A percentile compares a stretch with the other conserved stretches of the same genome.
phyloP scores from a whole-genome alignment of 2,888 invertebrate species.

The Tetanocera ferruginea region DNA sequence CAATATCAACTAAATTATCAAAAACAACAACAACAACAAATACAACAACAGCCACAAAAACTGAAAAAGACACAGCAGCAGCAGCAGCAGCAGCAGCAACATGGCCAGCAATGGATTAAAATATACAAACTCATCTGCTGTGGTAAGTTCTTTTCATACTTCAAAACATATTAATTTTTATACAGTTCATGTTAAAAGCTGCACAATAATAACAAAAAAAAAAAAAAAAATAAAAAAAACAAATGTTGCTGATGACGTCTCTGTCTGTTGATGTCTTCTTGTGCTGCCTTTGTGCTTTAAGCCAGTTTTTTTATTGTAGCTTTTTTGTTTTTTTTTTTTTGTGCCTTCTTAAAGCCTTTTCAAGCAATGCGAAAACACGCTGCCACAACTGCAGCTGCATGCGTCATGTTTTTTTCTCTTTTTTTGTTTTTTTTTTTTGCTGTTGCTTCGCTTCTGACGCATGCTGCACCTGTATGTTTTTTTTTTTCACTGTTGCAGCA shows the following conservation, averaged over 20 bases:
- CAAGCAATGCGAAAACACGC: background rate
- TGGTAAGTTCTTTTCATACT: constrained; percentile 61
- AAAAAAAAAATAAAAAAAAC: no score
- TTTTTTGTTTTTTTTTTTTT: constrained; percentile 4
- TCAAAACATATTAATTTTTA: background rate
- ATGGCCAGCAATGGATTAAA: constrained; percentile 59
- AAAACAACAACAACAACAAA: constrained; percentile 39
- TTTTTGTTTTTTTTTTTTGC: background rate
- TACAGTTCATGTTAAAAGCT: background rate
- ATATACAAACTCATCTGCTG: constrained; percentile 57
- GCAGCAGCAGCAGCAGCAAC: constrained; percentile 38
- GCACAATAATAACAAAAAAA: no score
- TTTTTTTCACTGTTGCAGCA: background rate
- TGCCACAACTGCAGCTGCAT: background rate
- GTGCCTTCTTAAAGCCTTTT: background rate
- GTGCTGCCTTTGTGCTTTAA: background rate
- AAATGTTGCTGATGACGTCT: background rate
- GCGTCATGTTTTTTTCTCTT: background rate
- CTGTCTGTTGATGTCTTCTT: background rate
- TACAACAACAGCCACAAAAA: constrained; percentile 28
- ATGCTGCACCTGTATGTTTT: constrained; percentile 10
- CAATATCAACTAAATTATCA: constrained; percentile 6
- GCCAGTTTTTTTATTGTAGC: background rate
- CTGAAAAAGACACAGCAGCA: constrained; percentile 42
- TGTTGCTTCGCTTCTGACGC: background rate